Conservation (phyloP, 2,113 vertebrate genomes). For the Erpornis zantholeuca region DNA sequence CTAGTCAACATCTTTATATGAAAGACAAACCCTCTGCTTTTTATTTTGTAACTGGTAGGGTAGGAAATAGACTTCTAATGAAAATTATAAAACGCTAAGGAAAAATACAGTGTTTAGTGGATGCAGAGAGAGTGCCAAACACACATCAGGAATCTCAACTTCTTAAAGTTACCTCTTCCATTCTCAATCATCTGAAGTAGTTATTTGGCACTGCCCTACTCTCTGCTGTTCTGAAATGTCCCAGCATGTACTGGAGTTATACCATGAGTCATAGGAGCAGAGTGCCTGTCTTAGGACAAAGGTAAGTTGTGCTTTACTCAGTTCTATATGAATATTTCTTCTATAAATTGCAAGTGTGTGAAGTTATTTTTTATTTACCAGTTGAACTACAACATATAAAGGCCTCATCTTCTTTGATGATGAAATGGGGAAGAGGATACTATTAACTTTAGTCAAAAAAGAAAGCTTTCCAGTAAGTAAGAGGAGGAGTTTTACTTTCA, state of each 20-base stretch:
- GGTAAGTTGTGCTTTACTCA: constrained; percentile 18
- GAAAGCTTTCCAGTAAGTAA: background rate
- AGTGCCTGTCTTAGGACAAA: constrained; percentile 4
- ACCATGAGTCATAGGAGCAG: background rate
- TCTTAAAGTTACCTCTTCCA: constrained; percentile 53
- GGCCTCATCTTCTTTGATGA: background rate
- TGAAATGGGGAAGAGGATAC: background rate
- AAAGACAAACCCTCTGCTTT: background rate
- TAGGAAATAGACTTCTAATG: background rate
- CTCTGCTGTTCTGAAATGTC: constrained; percentile 39
- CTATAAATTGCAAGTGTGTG: background rate
- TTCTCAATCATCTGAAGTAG: constrained; percentile 62
- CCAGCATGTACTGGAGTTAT: background rate
- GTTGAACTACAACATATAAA: background rate
- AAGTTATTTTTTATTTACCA: background rate
- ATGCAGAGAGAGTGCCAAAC: constrained; percentile 65
- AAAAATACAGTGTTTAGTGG: constrained; percentile 18
- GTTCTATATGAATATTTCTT: background rate
- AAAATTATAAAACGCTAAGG: constrained; percentile 27
- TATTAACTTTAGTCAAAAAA: background rate
- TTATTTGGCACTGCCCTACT: constrained; percentile 32
- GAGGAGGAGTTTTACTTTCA: background rate
- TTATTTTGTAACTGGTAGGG: background rate
- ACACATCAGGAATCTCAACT: constrained; percentile 55
- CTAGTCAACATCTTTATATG: background rate